A percentile compares a stretch with the other conserved stretches of the same genome.
phyloP scores from a whole-genome alignment of 2,888 invertebrate species.

The Euproctis similis region DNA sequence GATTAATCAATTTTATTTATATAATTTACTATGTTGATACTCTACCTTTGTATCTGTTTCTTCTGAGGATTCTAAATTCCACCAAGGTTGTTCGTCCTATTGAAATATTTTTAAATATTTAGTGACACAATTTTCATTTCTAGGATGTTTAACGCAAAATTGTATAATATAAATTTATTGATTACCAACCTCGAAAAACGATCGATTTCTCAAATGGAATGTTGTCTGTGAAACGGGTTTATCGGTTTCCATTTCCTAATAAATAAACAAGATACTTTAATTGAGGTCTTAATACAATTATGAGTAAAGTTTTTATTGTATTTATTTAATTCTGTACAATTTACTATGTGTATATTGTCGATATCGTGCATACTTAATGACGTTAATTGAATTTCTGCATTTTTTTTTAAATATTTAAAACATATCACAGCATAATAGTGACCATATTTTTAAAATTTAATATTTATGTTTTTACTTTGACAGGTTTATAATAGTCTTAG shows the following conservation, averaged over 20 bases:
- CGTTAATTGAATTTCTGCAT: too few relatives aligned
- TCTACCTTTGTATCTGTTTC: conserved; percentile 10
- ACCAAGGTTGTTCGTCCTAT: conserved; percentile 5
- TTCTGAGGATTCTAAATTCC: conserved; percentile 8
- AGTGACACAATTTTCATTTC: neutral
- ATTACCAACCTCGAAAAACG: conserved; percentile 10
- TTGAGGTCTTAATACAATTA: too few relatives aligned
- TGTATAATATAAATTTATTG: neutral
- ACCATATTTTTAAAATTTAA: too few relatives aligned
- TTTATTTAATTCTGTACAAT: too few relatives aligned
- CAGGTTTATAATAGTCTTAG: too few relatives aligned
- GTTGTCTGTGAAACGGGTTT: conserved; percentile 18
- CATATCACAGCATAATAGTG: too few relatives aligned
- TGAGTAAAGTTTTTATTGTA: too few relatives aligned
- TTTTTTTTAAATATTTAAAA: too few relatives aligned
- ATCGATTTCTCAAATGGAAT: conserved; percentile 18
- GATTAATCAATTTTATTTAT: too few relatives aligned
- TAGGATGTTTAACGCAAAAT: neutral
- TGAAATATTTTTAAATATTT: conserved; percentile 1
- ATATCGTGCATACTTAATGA: too few relatives aligned
- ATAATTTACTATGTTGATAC: too few relatives aligned
- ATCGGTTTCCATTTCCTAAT: conserved; percentile 6
- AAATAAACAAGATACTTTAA: conserved; percentile 3
- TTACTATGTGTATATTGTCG: too few relatives aligned
- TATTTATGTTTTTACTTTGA: neutral